These are phyloP conservation scores for Notechis scutatus DNA, from an alignment of 2,113 vertebrate species.

Conservation along the genomic window DNA sequence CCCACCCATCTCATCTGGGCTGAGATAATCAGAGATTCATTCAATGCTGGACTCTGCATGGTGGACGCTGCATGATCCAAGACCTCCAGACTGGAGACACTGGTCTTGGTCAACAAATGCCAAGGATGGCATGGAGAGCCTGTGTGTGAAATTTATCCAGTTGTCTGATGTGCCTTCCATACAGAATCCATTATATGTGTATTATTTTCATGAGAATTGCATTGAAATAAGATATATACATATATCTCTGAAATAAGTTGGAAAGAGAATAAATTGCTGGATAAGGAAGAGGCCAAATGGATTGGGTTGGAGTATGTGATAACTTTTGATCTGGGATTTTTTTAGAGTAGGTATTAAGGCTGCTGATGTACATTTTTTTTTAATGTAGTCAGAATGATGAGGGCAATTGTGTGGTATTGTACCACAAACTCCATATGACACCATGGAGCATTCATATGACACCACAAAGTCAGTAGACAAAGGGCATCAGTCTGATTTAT, in stretches of 20 bases:
- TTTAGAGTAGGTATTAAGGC: neutral
- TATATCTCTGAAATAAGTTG: neutral
- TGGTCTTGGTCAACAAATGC: neutral
- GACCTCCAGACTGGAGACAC: neutral
- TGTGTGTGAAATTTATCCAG: neutral
- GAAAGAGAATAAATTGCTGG: neutral
- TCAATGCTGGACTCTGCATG: neutral
- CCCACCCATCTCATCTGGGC: neutral
- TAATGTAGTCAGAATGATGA: neutral
- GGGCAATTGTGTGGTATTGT: neutral
- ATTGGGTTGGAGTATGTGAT: neutral
- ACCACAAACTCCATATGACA: neutral
- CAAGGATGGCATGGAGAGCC: neutral
- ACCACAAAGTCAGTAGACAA: neutral
- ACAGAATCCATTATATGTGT: neutral
- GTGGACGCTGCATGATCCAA: neutral
- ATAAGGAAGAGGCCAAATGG: slow-evolving; percentile 16
- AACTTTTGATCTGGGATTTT: neutral
- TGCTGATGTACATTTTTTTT: neutral
- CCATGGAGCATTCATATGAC: neutral
- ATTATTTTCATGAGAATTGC: neutral
- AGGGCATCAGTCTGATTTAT: neutral
- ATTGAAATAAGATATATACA: neutral
- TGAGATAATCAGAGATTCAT: neutral
- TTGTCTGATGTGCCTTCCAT: neutral